Evolutionary conservation across 2,797 vertebrate species (phyloP).

Genomic region (Tympanoctomys barrerae): DNA sequence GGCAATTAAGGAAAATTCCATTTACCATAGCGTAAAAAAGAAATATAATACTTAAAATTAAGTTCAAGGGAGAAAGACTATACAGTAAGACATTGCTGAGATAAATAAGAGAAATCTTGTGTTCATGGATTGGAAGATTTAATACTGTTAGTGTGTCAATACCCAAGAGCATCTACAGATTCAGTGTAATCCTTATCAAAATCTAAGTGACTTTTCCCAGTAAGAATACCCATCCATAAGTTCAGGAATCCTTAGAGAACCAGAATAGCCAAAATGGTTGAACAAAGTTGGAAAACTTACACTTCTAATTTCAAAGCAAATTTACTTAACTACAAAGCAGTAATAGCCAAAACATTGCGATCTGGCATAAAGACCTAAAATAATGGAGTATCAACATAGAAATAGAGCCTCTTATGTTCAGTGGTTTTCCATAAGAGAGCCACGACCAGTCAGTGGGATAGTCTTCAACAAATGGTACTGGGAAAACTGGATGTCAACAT

Average conservation of each 20-base stretch:
- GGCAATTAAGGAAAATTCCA: slow-evolving; percentile 42
- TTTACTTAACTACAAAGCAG: not conserved
- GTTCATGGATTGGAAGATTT: not conserved
- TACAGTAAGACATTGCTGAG: not conserved
- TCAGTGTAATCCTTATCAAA: not conserved
- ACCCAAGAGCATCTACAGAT: not conserved
- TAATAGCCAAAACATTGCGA: not conserved
- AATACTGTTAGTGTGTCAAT: not conserved
- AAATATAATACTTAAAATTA: slow-evolving; percentile 32
- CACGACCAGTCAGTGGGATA: not conserved
- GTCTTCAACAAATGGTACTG: not conserved
- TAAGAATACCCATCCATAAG: not conserved
- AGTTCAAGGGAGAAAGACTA: slow-evolving; percentile 15
- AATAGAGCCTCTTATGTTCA: not conserved
- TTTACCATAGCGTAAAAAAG: not conserved
- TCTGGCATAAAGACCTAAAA: not conserved
- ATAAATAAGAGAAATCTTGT: slow-evolving; percentile 11
- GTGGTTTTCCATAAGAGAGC: slow-evolving; percentile 9
- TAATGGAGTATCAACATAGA: not conserved
- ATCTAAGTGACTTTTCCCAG: not conserved
- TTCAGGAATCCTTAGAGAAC: not conserved
- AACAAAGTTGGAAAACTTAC: not conserved
- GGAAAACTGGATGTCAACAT: not conserved
- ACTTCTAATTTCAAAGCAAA: not conserved
- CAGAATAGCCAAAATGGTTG: not conserved